A percentile compares a stretch with the other conserved stretches of the same genome.
These are phyloP conservation scores for Micromys minutus DNA, from an alignment of 2,113 vertebrate genomes.

Conservation along the genomic window DNA sequence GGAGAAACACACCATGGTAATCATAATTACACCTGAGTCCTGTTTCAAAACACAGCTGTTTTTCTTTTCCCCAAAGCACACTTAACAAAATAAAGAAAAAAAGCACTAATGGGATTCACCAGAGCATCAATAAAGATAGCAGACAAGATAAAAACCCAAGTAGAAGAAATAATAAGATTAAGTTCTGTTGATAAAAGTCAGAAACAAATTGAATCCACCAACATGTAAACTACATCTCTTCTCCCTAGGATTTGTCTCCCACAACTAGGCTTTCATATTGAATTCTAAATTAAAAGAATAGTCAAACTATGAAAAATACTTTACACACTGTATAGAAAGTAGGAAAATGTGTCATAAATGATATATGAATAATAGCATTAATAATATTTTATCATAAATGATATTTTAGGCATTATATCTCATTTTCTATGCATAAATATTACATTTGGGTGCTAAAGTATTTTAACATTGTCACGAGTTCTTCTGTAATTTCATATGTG, in stretches of 20 bases:
- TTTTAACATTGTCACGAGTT: neutral
- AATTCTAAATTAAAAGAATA: neutral
- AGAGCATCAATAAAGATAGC: slow-evolving; percentile 28
- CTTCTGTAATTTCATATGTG: neutral
- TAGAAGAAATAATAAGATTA: neutral
- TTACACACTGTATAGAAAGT: neutral
- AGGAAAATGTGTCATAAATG: neutral
- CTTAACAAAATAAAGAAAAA: neutral
- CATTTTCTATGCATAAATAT: neutral
- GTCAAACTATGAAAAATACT: neutral
- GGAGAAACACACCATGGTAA: neutral
- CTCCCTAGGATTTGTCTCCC: neutral
- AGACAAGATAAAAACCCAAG: slow-evolving; percentile 18
- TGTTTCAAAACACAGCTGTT: neutral
- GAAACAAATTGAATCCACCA: neutral
- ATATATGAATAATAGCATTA: neutral
- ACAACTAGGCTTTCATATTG: neutral
- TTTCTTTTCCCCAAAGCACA: slow-evolving; percentile 3
- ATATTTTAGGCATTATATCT: neutral
- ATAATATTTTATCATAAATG: neutral
- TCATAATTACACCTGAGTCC: neutral
- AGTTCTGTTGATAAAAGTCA: neutral
- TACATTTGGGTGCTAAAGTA: neutral
- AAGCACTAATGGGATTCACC: neutral
- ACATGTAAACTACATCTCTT: neutral